phyloP scores from a whole-genome alignment of 2,113 vertebrate species.

The Myotis davidii region DNA sequence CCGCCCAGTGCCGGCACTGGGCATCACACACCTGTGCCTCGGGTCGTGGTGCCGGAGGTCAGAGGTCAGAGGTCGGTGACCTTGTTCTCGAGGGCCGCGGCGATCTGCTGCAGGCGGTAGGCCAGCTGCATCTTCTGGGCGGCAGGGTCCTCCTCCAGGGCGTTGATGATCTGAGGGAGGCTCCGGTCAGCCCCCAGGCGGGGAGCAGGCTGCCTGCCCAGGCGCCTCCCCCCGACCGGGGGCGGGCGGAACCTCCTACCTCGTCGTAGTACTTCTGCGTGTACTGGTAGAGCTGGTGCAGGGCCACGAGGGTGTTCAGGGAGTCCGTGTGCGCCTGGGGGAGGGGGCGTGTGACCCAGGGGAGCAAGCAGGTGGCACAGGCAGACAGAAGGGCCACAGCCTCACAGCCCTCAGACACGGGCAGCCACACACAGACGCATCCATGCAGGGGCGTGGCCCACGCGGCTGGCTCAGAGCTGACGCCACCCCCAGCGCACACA shows the following conservation, averaged over 20 bases:
- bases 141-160: slow-evolving; percentile 96
- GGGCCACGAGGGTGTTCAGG: slow-evolving; percentile 95
- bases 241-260: slow-evolving; percentile 80
- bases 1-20: rapidly evolving
- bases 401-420: background rate
- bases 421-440: rapidly evolving
- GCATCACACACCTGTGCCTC: background rate
- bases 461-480: background rate
- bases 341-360: background rate
- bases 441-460: rapidly evolving
- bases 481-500: rapidly evolving
- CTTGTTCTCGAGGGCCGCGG: slow-evolving; percentile 97
- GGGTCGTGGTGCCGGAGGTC: slow-evolving; percentile 11
- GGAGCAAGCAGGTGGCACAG: rapidly evolving
- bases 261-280: slow-evolving; percentile 99
- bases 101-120: slow-evolving; percentile 97
- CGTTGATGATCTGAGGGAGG: slow-evolving; percentile 92
- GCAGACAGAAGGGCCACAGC: background rate
- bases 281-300: slow-evolving; percentile 98
- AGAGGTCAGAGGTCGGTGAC: slow-evolving; percentile 95
- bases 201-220: background rate
- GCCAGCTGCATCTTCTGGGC: slow-evolving; percentile 99
- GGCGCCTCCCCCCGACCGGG: rapidly evolving
- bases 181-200: rapidly evolving
- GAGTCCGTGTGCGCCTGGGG: slow-evolving; percentile 96